Percentiles rank a stretch among this genome's conserved stretches.
These are phyloP conservation scores for Eudemis profundana DNA, from an alignment of 2,888 invertebrate species.

Conservation along the genomic window DNA sequence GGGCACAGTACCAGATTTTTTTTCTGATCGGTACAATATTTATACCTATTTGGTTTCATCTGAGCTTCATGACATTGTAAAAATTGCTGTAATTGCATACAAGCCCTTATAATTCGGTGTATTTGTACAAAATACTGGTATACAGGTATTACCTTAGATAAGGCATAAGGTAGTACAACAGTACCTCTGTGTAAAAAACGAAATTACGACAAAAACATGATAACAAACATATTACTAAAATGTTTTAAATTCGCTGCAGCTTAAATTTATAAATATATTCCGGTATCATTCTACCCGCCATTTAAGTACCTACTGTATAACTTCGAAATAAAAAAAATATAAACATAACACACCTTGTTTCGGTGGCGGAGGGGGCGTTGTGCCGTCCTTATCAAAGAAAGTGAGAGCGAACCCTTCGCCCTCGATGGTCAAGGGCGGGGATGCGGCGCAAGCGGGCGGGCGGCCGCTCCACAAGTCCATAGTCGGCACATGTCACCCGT, in stretches of 20 bases:
- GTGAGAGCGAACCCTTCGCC: conserved; percentile 92
- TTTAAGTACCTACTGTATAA: background rate
- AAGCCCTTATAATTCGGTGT: no score
- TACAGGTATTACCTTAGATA: no score
- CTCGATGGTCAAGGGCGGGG: conserved; percentile 88
- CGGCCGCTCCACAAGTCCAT: conserved; percentile 92
- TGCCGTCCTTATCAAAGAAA: conserved; percentile 90
- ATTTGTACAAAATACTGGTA: no score
- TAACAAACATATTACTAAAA: no score
- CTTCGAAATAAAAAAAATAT: background rate
- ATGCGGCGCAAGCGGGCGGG: conserved; percentile 86
- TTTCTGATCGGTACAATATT: no score
- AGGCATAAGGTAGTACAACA: no score
- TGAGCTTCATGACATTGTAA: no score
- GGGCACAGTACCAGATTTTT: no score
- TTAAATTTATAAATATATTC: background rate
- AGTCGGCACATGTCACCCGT: conserved; percentile 72
- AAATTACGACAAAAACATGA: no score
- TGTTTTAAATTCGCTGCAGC: background rate
- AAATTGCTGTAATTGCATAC: no score
- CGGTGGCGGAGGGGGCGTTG: conserved; percentile 70
- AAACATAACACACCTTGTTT: conserved; percentile 66
- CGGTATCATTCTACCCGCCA: background rate
- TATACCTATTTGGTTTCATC: no score
- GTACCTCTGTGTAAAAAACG: no score